Evolutionary conservation across 2,113 vertebrate species (phyloP), one percentile per base, ranked within the genome.

Genomic region (Tyto alba): DNA sequence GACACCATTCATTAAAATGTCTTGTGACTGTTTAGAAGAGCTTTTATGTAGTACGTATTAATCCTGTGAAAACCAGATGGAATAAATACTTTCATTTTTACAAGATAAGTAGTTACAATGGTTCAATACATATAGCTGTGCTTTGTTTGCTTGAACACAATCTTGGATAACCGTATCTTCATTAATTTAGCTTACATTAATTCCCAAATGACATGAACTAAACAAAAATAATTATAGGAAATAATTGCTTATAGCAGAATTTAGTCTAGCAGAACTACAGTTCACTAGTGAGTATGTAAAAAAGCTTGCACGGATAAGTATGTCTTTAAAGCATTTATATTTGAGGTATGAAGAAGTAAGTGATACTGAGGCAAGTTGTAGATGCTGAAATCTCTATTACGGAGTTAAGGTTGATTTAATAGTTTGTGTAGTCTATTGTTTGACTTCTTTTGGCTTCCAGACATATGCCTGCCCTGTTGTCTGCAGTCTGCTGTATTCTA

Each of bases 1-100:
- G 88, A 59, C 59, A 8, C 32, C 69, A 67, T 96, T 97, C 55
- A 95, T 84, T 92, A 71, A 47, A 23, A 66, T 66, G 34, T 71
- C 94, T 92, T 93, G 89, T 95, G 95, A 93, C 79, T 50, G 32
- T 84, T 86, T 36, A 78, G 59, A 89, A 63, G 45, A 81, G 90
- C 63, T 96, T 94, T 93, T 83, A n/a, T 69, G 57, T 71, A 55
- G 62, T 69, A 73, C 76, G 9, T 69, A 66, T 69, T 94, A 95
- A 90, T 92, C 63, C 72, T 75, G 48, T 63, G 81, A 75, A 85
- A 89, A 60, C 34, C 45, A 73, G 55, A 57, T 53, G 36, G 67
- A 62, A 71, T 50, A 87, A 89, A 57, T 88, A 22, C 62, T 83
- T 94, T 3, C 7, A 34, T 48, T 94, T 96, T 93, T 94, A 38